Evolutionary conservation across 2,888 invertebrate species (phyloP), one percentile per base, ranked within the genome.

Genomic region (Drosophila fulvimacula): DNA sequence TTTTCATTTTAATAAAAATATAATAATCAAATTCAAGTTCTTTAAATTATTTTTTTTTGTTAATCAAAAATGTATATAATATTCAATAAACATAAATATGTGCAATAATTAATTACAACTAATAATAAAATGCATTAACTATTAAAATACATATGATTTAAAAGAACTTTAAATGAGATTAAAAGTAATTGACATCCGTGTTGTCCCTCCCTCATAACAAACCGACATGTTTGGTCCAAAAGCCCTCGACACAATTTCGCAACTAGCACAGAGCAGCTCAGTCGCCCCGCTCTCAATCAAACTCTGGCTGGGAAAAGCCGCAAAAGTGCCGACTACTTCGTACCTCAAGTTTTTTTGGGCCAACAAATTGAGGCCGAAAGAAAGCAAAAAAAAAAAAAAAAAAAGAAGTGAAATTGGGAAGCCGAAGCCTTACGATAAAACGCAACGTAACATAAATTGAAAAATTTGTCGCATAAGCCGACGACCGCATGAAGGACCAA

Each of bases 391-490:
- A 51, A 24, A 52, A 41, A 34, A 46, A 57, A 11, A 24, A 11
- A 52, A 46, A 48, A 36, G 41, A 58, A n/a, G n/a, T n/a, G 52
- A 67, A 69, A 60, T 48, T 70, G 59, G 57, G 64, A 69, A 69
- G 57, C 60, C 48, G 79, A 82, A 81, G 76, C 77, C 84, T 27
- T 81, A 81, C 46, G 52, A 62, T 59, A 44, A 55, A 56, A 66
- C 46, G 63, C 58, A 81, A 62, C 68, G 88, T 59, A 66, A 76
- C 69, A 76, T 72, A 84, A 85, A 87, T 83, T 89, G 82, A 79
- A 76, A 81, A 88, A 73, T 73, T 80, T 82, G 83, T 82, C 83
- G 71, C 78, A 78, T 82, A 82, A 82, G 81, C 83, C 73, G 75
- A 65, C 76, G 76, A 85, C 67, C 74, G 62, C 59, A 71, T 67